Conservation (phyloP, 2,113 vertebrate genomes). For the Casuarius casuarius region DNA sequence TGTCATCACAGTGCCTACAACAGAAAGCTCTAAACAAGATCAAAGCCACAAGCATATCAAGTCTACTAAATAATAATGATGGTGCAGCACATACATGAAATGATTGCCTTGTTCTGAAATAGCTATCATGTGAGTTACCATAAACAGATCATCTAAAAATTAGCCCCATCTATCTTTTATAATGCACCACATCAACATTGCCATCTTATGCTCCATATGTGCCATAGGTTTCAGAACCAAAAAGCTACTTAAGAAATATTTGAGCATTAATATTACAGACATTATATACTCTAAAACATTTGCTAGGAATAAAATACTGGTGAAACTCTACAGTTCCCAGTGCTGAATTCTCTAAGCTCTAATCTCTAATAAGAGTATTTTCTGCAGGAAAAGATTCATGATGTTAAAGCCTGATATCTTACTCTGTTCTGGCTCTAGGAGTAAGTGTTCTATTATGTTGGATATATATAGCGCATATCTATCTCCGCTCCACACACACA, state of each 20-base stretch:
- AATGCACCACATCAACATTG: background rate
- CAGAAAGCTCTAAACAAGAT: conserved; percentile 7
- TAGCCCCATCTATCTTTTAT: background rate
- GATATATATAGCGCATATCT: background rate
- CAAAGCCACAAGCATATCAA: background rate
- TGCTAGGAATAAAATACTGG: background rate
- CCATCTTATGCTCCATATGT: background rate
- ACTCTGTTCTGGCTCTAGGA: background rate
- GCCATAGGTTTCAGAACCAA: background rate
- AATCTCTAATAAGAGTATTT: background rate
- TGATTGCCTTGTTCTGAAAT: background rate
- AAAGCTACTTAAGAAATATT: background rate
- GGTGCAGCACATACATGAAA: background rate
- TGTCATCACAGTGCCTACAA: background rate
- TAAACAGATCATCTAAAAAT: background rate
- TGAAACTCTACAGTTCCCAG: background rate
- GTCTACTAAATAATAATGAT: background rate
- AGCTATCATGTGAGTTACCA: background rate
- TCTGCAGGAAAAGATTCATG: background rate
- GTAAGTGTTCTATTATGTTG: background rate
- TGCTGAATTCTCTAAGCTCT: background rate
- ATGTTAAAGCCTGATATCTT: background rate
- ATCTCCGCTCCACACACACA: background rate
- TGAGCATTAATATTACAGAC: background rate
- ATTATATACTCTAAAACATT: background rate